phyloP scores from a whole-genome alignment of 2,888 invertebrate genomes.

The Luperina nickerlii region DNA sequence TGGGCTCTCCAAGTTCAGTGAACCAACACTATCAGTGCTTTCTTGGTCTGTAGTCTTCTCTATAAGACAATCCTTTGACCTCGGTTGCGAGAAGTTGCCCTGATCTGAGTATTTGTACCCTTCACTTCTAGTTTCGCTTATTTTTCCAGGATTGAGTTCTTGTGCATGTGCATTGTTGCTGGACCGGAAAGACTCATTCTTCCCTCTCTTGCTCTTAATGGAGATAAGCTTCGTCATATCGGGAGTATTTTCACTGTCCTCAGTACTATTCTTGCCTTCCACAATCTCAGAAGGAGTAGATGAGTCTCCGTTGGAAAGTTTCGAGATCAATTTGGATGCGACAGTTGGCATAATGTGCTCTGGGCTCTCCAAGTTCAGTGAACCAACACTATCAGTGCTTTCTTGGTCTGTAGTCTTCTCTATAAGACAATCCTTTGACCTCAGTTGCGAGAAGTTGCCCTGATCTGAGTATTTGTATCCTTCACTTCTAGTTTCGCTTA shows the following conservation, averaged over 20 bases:
- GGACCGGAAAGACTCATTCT: conserved; percentile 83
- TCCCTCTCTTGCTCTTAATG: conserved; percentile 78
- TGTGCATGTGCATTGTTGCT: conserved; percentile 86
- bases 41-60: conserved; percentile 85
- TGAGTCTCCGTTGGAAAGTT: conserved; percentile 87
- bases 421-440: conserved; percentile 72
- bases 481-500: conserved; percentile 79
- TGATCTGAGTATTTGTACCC: conserved; percentile 80
- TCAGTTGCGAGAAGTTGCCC: conserved; percentile 75
- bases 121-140: conserved; percentile 79
- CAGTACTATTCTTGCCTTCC: conserved; percentile 68
- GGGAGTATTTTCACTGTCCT: conserved; percentile 83
- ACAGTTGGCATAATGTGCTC: conserved; percentile 78
- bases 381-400: conserved; percentile 84
- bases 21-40: conserved; percentile 84
- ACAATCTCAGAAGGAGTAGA: conserved; percentile 84
- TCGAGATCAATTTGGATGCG: conserved; percentile 84
- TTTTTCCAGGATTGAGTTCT: conserved; percentile 74
- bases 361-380: conserved; percentile 82
- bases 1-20: conserved; percentile 82
- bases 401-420: conserved; percentile 85
- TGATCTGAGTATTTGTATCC: conserved; percentile 80
- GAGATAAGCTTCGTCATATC: conserved; percentile 80
- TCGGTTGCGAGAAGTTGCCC: conserved; percentile 75
- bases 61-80: conserved; percentile 72